Evolutionary conservation across 2,888 invertebrate genomes (phyloP), one percentile per base, ranked within the genome.

Genomic region (Pristionchus mayeri): DNA sequence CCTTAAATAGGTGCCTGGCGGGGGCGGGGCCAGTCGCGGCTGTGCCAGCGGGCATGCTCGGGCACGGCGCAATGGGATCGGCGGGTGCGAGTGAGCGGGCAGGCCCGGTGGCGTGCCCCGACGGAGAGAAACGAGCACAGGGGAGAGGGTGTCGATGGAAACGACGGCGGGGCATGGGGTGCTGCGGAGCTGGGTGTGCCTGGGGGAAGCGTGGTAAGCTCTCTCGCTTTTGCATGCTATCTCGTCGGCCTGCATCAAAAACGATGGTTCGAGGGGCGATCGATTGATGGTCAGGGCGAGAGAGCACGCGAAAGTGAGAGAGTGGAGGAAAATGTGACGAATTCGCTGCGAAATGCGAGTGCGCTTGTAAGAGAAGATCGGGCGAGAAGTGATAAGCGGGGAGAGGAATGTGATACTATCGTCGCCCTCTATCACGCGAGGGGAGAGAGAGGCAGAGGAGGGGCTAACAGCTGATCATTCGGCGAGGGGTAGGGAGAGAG

Each of bases 391-490:
- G 63, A 63, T 63, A 63, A 21, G 60, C 18, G 63, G 21, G 63
- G 63, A n/a, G 24, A 63, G 63, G 13, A 34, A 63, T 34, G 30
- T 63, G 63, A 63, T 63, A 63, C 63, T 63, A 63, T 63, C 63
- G 34, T 63, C 63, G 27, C 57, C 30, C 63, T 7, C 63, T 63
- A 63, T 63, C 63, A 63, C 63, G 54, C 24, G 54, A 24, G 54
- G 24, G 21, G 34, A 34, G 63, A 63, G 34, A 63, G 34, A 11
- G 63, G 44, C 7, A 44, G 44, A 13, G 44, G 44, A 44, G 44
- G 13, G 34, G 63, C 63, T 63, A 63, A 63, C 63, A 63, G 63
- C 63, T 63, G 63, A 63, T 37, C 34, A 63, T 63, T 63, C 63
- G 34, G 54, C 7, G 27, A 16, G 30, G 30, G 27, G 30, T 2